Base-by-base conservation (phyloP, 1,140 invertebrate genomes). In the Sinonovacula constricta region DNA sequence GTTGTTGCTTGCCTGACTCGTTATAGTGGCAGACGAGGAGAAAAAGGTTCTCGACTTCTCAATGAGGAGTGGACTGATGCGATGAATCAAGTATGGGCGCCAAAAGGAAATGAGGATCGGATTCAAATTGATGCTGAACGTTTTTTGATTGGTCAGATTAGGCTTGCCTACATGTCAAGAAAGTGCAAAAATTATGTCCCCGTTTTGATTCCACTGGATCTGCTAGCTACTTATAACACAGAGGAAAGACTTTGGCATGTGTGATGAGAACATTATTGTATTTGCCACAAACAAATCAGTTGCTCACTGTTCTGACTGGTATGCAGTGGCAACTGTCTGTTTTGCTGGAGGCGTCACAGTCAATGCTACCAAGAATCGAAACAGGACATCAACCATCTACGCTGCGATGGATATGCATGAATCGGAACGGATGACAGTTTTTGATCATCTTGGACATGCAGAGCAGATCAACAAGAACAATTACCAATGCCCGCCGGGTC, bases 371-470 rank as follows among this genome's bases (percentile, higher is more conserved):
- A 60, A 54, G 45, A 81, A 63, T 15, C 63, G 71, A 39, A 71
- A 81, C 60, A 70, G 79, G 54, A 31, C 39, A 0, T 81, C 80
- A 30, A 70, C 80, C 24, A 36, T 81, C 24, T 81, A 60, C 60
- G 60, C 74, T n/a, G 54, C 49, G 54, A 30, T 81, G 0, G 68
- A 78, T 45, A 81, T 81, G 80, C 24, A 45, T 3, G 54, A 39
- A 18, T 18, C 24, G 4, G 49, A 71, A 28, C 56, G 62, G 28
- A 54, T 26, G 51, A 69, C 77, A 3, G 76, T 81, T 24, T 66
- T 70, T 45, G 68, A 79, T 14, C 75, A 81, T 63, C 36, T 81
- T 60, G 80, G 75, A 5, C 75, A 81, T 54, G 69, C 78, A 26
- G 36, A n/a, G 0, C 14, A 22, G 4, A 60, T 60, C 14, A 71